Percentiles rank a stretch among this genome's conserved stretches.
Evolutionary conservation across 2,888 invertebrate genomes (phyloP).

Genomic region (Mesoligia furuncula): DNA sequence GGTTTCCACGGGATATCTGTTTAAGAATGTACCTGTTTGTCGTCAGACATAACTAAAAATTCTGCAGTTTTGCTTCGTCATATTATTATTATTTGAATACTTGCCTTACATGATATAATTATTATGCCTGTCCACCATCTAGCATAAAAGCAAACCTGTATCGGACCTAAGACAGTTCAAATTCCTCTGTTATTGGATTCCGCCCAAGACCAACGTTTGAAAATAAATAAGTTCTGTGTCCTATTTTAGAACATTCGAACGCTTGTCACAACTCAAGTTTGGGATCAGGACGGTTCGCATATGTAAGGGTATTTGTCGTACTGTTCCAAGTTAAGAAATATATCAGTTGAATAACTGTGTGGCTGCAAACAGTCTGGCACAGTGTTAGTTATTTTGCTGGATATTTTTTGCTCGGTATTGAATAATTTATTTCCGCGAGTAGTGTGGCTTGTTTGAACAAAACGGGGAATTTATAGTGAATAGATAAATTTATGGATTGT

Average conservation of each 20-base stretch:
- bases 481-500: neutral
- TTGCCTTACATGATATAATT: too few species aligned
- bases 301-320: conserved; percentile 40
- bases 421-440: neutral
- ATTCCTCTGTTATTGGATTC: conserved; percentile 31
- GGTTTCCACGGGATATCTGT: too few species aligned
- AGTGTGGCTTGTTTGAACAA: neutral
- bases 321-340: conserved; percentile 19
- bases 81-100: neutral
- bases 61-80: too few species aligned
- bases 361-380: neutral
- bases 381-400: neutral
- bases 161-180: neutral
- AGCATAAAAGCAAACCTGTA: neutral
- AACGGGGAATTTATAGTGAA: neutral
- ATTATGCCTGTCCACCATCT: too few species aligned
- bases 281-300: conserved; percentile 35
- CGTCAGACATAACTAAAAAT: neutral
- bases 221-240: conserved; percentile 44
- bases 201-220: conserved; percentile 29
- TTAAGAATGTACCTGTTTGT: neutral
- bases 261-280: conserved; percentile 32
- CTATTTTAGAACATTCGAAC: conserved; percentile 43
- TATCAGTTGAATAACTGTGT: conserved; percentile 20
- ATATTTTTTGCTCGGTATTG: conserved; percentile 4